These are phyloP conservation scores for Apus apus DNA, from an alignment of 2,113 vertebrate genomes.

Conservation along the genomic window DNA sequence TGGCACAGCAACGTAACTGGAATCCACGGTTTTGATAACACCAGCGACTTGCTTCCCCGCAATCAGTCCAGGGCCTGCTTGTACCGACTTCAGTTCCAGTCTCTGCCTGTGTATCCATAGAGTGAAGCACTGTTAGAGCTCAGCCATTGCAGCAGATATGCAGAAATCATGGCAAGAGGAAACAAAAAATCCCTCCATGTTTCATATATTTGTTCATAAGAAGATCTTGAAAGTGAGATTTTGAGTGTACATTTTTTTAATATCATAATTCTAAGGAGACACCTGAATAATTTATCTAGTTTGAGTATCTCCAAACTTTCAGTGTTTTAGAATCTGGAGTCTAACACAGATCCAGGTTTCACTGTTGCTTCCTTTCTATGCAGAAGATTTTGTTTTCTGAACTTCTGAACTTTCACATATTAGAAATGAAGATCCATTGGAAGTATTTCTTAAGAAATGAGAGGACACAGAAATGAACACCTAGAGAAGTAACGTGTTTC, in stretches of 20 bases:
- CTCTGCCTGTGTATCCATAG: conserved; percentile 80
- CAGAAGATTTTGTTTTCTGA: neutral
- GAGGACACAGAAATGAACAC: neutral
- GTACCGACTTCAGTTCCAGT: conserved; percentile 79
- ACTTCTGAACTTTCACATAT: neutral
- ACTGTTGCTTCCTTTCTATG: neutral
- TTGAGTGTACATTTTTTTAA: neutral
- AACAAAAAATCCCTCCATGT: neutral
- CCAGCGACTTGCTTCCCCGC: conserved; percentile 82
- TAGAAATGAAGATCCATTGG: neutral
- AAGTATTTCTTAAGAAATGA: neutral
- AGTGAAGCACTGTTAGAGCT: neutral
- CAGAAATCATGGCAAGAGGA: neutral
- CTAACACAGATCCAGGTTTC: neutral
- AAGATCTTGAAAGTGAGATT: neutral
- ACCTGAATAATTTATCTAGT: neutral
- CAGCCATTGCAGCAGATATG: neutral
- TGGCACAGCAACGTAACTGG: conserved; percentile 81
- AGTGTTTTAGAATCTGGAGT: neutral
- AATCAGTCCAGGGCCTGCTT: conserved; percentile 79
- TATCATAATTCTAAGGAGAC: neutral
- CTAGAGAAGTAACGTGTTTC: neutral
- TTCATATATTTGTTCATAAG: neutral
- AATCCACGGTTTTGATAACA: conserved; percentile 85
- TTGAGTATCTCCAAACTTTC: neutral